Base-by-base conservation (phyloP, 2,797 vertebrate genomes). In the Monodelphis domestica region DNA sequence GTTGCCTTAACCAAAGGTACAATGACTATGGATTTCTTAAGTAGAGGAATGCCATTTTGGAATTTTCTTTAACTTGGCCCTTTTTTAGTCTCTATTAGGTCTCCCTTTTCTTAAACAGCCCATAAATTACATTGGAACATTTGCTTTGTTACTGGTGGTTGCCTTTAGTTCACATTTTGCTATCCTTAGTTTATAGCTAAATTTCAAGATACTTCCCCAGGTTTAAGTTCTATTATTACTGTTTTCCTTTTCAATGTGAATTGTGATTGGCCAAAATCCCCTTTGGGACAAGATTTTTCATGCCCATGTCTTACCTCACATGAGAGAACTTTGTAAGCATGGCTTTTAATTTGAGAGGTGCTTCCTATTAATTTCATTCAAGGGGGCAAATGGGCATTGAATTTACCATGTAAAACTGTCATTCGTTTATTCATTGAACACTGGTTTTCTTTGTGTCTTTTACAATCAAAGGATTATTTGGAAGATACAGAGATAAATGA, bases 1-100 rank as follows among this genome's bases (percentile, higher is more conserved):
- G n/a, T 99, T n/a, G 99, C 99, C 96, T 98, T 99, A 53, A 99
- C 99, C 4, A 99, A 99, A 99, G 99, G 99, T 99, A 97, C 63
- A 30, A 1, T 54, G 29, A 28, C 45, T 56, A 55, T 84, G 28
- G 53, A 50, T 28, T 50, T 17, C 89, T 91, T 53, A 53, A 52
- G 51, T 51, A 53, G 38, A 57, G 12, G 15, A 51, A 12, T 28
- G 70, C 5, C 26, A 0, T 0, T 33, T 10, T 53, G 45, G 52
- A 17, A 11, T 15, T 88, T 17, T 12, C 28, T n/a, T n/a, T 91
- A 30, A 53, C n/a, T 51, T 29, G 50, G 55, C 50, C 89, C 52
- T 89, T 57, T 38, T 63, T 50, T 50, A 33, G 91, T 28, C 51
- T 59, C 53, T 84, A 5, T 54, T 53, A 51, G 29, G 7, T 7